A percentile compares a stretch with the other conserved stretches of the same genome.
phyloP scores from a whole-genome alignment of 2,888 invertebrate species.

The Drosophila melanosoma region DNA sequence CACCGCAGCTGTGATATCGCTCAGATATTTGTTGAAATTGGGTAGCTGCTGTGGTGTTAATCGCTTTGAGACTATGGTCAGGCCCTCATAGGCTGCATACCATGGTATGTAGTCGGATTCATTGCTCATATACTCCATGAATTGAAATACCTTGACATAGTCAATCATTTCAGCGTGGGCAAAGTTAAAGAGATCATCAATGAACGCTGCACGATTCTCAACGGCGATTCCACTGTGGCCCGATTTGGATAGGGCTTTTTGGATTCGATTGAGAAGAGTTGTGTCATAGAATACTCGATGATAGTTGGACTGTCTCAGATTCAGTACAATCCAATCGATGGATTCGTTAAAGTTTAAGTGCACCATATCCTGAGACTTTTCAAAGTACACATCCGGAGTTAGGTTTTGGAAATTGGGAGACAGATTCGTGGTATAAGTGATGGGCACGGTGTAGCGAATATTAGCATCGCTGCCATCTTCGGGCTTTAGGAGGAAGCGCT shows the following conservation, averaged over 20 bases:
- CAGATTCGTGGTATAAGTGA: constrained; percentile 77
- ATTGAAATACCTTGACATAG: constrained; percentile 85
- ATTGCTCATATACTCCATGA: constrained; percentile 88
- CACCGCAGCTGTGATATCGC: constrained; percentile 85
- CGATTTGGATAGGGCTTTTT: constrained; percentile 47
- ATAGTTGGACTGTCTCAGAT: constrained; percentile 81
- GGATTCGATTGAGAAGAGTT: constrained; percentile 86
- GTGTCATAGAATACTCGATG: constrained; percentile 90
- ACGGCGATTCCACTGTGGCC: constrained; percentile 68
- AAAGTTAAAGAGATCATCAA: constrained; percentile 90
- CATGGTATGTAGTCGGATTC: constrained; percentile 92
- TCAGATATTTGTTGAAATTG: constrained; percentile 83
- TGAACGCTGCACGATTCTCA: constrained; percentile 90
- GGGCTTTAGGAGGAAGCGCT: constrained; percentile 67
- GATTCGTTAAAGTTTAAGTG: constrained; percentile 31
- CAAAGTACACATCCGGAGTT: constrained; percentile 62
- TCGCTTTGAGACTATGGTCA: constrained; percentile 57
- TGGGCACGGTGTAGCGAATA: constrained; percentile 77
- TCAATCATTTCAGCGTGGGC: constrained; percentile 85
- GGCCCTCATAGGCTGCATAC: constrained; percentile 87
- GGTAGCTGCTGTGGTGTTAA: constrained; percentile 61
- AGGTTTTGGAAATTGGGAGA: constrained; percentile 66
- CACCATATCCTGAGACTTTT: constrained; percentile 30
- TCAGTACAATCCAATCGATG: constrained; percentile 80
- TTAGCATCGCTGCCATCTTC: constrained; percentile 56